phyloP scores from a whole-genome alignment of 2,797 vertebrate species.

The Melanotaenia parkinsoni region DNA sequence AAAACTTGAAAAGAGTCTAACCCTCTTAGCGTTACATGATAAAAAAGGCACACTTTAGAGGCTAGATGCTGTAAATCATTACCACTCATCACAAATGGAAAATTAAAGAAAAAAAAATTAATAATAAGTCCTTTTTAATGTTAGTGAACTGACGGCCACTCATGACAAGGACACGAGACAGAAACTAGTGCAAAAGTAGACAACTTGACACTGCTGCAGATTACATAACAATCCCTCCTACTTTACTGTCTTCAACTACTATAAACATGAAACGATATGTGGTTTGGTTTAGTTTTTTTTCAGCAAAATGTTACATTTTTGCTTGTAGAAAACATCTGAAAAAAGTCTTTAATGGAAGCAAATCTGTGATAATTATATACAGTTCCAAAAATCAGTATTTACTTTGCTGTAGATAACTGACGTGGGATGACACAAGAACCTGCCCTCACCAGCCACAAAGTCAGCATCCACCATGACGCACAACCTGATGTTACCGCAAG shows the following conservation, averaged over 20 bases:
- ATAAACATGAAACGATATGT: not conserved
- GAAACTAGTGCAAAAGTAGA: not conserved
- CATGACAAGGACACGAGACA: not conserved
- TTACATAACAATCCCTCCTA: not conserved
- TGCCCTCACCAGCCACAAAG: conserved; percentile 23
- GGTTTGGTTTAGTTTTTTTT: not conserved
- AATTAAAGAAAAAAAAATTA: not conserved
- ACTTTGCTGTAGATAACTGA: conserved; percentile 5
- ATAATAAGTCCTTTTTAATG: not conserved
- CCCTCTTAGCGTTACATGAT: not conserved
- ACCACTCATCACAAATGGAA: not conserved
- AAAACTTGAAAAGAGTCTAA: not conserved
- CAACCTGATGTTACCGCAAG: conserved; percentile 13
- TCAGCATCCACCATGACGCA: conserved; percentile 7
- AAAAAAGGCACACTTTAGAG: not conserved
- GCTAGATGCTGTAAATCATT: not conserved
- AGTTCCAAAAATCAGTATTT: not conserved
- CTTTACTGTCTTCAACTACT: not conserved
- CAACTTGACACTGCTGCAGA: not conserved
- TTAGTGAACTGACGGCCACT: not conserved
- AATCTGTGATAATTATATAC: not conserved
- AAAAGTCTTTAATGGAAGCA: not conserved
- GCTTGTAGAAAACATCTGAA: not conserved
- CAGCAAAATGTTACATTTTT: not conserved
- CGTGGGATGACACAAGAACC: too few relatives aligned